Conservation (phyloP, 2,113 vertebrate genomes). For the Amphiprion ocellaris region DNA sequence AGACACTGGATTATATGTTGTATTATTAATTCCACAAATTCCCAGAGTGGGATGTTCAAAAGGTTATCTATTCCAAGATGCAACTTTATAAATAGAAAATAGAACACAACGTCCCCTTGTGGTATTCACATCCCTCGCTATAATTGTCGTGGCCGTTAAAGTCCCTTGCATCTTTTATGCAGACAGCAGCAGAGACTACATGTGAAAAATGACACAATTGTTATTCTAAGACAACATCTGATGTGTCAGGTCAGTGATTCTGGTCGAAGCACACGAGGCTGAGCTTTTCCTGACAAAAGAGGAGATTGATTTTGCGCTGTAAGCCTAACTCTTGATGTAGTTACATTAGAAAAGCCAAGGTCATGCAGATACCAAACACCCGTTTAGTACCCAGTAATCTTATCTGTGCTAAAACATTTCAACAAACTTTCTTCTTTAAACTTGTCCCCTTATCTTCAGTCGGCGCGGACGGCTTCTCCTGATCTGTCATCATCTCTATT, state of each 20-base stretch:
- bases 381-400: conserved; percentile 28
- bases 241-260: conserved; percentile 33
- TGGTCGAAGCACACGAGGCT: conserved; percentile 25
- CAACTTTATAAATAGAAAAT: conserved; percentile 76
- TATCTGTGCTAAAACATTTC: conserved; percentile 17
- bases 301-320: conserved; percentile 49
- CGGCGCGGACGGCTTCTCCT: neutral
- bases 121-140: conserved; percentile 43
- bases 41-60: conserved; percentile 61
- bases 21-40: conserved; percentile 72
- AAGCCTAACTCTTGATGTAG: conserved; percentile 36
- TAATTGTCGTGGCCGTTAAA: conserved; percentile 60
- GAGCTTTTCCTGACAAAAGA: conserved; percentile 35
- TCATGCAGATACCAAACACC: conserved; percentile 42
- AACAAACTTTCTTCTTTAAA: conserved; percentile 20
- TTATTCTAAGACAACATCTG: conserved; percentile 14
- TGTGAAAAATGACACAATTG: conserved; percentile 18
- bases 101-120: conserved; percentile 59
- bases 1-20: conserved; percentile 44
- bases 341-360: conserved; percentile 60
- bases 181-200: conserved; percentile 42
- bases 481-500: neutral
- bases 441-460: conserved; percentile 7
- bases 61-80: conserved; percentile 78
- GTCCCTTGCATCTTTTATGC: conserved; percentile 34